A percentile compares a stretch with the other conserved stretches of the same genome.
Evolutionary conservation across 2,113 vertebrate species (phyloP).

Genomic region (Riparia riparia): DNA sequence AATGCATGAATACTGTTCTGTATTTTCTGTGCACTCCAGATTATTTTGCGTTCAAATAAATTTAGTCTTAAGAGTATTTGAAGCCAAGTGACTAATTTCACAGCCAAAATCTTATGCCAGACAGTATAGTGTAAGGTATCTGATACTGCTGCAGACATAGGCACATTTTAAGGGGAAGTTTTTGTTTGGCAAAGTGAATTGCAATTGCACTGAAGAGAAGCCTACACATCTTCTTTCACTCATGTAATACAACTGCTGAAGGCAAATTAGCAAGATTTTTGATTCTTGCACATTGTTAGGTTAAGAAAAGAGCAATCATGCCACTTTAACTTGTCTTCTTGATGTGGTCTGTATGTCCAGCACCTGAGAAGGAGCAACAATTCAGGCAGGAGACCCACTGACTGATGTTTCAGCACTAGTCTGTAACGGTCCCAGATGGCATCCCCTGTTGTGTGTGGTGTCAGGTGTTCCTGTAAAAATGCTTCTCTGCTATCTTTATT

Average conservation of each 20-base stretch:
- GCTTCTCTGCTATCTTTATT: neutral
- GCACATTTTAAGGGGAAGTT: neutral
- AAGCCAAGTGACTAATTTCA: conserved; percentile 38
- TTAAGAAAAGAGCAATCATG: conserved; percentile 7
- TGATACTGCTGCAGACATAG: neutral
- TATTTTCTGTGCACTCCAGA: neutral
- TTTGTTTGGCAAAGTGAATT: conserved; percentile 34
- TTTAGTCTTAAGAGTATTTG: conserved; percentile 23
- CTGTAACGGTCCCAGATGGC: neutral
- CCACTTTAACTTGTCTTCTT: neutral
- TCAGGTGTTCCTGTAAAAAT: neutral
- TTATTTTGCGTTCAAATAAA: conserved; percentile 32
- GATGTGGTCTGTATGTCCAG: neutral
- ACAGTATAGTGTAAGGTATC: neutral
- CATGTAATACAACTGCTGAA: neutral
- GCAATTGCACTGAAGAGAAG: neutral
- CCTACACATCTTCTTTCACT: neutral
- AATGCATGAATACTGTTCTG: neutral
- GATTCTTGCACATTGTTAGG: neutral
- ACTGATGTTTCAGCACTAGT: neutral
- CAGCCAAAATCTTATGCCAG: conserved; percentile 44
- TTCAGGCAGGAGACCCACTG: neutral
- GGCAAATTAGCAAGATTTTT: neutral
- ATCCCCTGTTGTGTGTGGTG: neutral
- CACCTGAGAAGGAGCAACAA: neutral